These are phyloP conservation scores for Gnathonemus longibarbis DNA, from an alignment of 2,113 vertebrate species.

Conservation along the genomic window DNA sequence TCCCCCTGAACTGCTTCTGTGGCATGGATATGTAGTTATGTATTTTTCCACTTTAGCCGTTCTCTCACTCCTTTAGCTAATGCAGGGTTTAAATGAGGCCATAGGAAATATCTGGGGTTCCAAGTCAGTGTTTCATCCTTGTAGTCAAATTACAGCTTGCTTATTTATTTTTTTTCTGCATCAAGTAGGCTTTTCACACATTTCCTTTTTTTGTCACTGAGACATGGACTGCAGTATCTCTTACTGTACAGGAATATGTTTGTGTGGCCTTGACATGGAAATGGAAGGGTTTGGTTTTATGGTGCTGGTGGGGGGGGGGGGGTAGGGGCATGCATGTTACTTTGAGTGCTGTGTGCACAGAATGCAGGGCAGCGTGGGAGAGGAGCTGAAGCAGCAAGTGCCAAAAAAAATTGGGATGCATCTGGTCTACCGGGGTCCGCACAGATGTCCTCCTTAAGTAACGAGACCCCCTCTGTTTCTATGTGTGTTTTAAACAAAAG, in stretches of 20 bases:
- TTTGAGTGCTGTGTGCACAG: not conserved
- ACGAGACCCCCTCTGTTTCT: not conserved
- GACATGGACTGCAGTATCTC: not conserved
- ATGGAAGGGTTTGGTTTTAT: not conserved
- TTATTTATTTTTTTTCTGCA: not conserved
- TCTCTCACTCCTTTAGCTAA: not conserved
- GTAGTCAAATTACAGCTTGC: not conserved
- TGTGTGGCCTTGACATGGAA: not conserved
- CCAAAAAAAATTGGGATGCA: not conserved
- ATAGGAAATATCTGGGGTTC: not conserved
- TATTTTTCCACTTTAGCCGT: not conserved
- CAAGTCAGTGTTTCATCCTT: not conserved
- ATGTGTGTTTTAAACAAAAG: constrained; percentile 1
- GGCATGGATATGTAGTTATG: not conserved
- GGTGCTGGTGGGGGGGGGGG: not conserved
- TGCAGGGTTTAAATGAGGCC: not conserved
- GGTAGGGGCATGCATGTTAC: not conserved
- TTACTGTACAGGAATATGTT: not conserved
- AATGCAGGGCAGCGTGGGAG: not conserved
- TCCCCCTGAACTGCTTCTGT: not conserved
- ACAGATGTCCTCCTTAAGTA: not conserved
- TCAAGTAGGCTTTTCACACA: not conserved
- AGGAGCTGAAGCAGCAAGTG: not conserved
- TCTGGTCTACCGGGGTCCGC: not conserved
- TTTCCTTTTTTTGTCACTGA: not conserved